A percentile compares a stretch with the other conserved stretches of the same genome.
phyloP scores from a whole-genome alignment of 2,797 vertebrate species.

The Falco cherrug region DNA sequence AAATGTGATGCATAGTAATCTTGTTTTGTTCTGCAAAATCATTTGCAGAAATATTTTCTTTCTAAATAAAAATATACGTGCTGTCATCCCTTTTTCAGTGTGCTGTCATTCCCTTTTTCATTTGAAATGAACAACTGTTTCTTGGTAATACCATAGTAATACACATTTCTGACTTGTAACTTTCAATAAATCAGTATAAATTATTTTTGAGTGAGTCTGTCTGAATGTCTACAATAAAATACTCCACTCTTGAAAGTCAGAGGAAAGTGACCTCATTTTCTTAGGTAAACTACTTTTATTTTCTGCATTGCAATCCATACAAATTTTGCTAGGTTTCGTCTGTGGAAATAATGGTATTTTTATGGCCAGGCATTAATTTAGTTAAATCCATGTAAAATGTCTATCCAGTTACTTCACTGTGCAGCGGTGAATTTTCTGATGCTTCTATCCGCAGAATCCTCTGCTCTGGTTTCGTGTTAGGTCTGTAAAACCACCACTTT shows the following conservation, averaged over 20 bases:
- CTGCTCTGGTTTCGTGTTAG: not conserved
- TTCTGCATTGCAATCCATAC: not conserved
- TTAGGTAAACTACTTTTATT: not conserved
- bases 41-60: not conserved
- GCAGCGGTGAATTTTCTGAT: not conserved
- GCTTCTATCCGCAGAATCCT: not conserved
- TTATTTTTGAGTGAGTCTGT: not conserved
- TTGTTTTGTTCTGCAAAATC: not conserved
- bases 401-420: not conserved
- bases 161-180: not conserved
- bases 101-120: not conserved
- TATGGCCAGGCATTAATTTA: not conserved
- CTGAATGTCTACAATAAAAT: not conserved
- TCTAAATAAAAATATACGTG: not conserved
- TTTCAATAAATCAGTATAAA: not conserved
- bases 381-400: not conserved
- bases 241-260: not conserved
- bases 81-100: not conserved
- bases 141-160: not conserved
- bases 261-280: not conserved
- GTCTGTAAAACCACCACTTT: not conserved
- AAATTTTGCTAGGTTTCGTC: not conserved
- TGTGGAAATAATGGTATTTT: not conserved
- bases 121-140: not conserved
- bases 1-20: not conserved